phyloP scores from a whole-genome alignment of 1,140 invertebrate genomes.

The Belonocnema kinseyi region DNA sequence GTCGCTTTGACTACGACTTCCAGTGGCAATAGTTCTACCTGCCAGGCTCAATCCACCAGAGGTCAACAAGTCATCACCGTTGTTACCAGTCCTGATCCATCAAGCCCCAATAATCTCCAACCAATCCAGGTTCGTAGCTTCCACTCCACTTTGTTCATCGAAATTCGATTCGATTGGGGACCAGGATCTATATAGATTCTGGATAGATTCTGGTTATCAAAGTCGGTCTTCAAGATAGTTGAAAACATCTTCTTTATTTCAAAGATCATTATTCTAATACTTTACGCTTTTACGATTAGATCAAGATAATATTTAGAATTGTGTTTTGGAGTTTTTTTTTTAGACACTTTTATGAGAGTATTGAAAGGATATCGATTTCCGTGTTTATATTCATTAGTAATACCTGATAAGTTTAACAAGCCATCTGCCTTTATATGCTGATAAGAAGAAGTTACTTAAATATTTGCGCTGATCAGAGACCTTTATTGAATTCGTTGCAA shows the following conservation, averaged over 20 bases:
- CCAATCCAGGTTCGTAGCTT: constrained; percentile 69
- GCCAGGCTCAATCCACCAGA: constrained; percentile 68
- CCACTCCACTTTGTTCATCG: background rate
- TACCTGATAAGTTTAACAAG: constrained; percentile 44
- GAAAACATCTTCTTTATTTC: too few species aligned
- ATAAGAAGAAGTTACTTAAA: constrained; percentile 37
- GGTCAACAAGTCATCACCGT: constrained; percentile 73
- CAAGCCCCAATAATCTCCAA: constrained; percentile 71
- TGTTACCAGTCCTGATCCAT: constrained; percentile 71
- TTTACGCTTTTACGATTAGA: too few species aligned
- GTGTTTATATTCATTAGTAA: background rate
- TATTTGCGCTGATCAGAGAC: too few species aligned
- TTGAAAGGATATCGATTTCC: background rate
- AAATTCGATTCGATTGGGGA: too few species aligned
- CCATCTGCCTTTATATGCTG: constrained; percentile 48
- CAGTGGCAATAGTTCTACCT: constrained; percentile 64
- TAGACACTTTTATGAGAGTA: too few species aligned
- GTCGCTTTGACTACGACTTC: constrained; percentile 73
- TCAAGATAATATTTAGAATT: too few species aligned
- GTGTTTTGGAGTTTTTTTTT: too few species aligned
- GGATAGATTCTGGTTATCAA: too few species aligned
- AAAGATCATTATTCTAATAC: too few species aligned
- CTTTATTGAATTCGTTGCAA: too few species aligned
- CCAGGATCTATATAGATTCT: too few species aligned
- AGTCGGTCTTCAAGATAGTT: too few species aligned